phyloP scores from a whole-genome alignment of 2,113 vertebrate genomes.

The Rostratula benghalensis region DNA sequence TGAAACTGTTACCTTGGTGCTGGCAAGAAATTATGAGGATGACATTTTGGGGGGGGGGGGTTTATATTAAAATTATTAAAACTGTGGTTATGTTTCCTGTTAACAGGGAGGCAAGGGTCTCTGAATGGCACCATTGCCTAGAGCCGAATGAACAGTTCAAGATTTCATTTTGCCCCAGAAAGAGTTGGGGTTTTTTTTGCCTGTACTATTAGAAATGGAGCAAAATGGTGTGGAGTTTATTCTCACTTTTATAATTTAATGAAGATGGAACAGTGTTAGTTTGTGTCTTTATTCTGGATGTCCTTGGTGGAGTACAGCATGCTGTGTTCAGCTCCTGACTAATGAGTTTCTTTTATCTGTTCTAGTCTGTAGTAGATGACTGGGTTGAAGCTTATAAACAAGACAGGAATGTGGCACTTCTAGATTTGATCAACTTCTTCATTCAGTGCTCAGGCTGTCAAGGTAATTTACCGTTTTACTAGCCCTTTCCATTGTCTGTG shows the following conservation, averaged over 20 bases:
- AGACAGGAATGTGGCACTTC: constrained; percentile 85
- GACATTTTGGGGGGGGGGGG: rapidly evolving
- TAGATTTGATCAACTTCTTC: constrained; percentile 93
- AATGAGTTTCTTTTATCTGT: not conserved
- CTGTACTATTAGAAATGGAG: not conserved
- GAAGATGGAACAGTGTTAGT: not conserved
- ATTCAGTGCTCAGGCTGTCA: constrained; percentile 92
- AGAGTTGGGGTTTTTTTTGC: not conserved
- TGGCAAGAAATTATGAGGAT: not conserved
- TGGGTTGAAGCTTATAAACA: constrained; percentile 87
- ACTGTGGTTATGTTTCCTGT: not conserved
- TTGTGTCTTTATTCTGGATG: not conserved
- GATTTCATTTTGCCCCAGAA: not conserved
- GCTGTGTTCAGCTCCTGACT: not conserved
- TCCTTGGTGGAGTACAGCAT: not conserved
- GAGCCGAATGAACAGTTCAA: not conserved
- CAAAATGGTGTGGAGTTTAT: not conserved
- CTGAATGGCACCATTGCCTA: not conserved
- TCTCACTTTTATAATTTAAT: not conserved
- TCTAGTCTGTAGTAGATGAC: constrained; percentile 87
- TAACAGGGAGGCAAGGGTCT: not conserved
- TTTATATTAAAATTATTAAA: not conserved
- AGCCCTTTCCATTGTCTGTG: not conserved
- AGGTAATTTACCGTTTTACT: constrained; percentile 69
- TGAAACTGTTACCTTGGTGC: not conserved